Evolutionary conservation across 2,888 invertebrate species (phyloP).

Genomic region (Odiellus spinosus): DNA sequence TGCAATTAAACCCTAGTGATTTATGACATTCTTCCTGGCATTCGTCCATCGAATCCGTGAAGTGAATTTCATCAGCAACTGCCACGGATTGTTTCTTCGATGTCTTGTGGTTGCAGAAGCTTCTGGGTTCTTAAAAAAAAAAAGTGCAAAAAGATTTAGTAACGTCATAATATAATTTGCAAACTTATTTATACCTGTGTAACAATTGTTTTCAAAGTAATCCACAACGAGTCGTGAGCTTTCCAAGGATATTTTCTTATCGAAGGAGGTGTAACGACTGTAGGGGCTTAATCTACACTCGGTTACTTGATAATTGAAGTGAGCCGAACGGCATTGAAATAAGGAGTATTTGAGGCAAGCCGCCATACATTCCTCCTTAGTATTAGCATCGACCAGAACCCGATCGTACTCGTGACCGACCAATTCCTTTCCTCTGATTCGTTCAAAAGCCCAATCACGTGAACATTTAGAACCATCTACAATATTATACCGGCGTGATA

Average conservation of each 20-base stretch:
- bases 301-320: slow-evolving; percentile 34
- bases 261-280: slow-evolving; percentile 33
- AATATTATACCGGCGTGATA: neutral
- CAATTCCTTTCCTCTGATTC: slow-evolving; percentile 23
- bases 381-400: slow-evolving; percentile 12
- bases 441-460: slow-evolving; percentile 26
- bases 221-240: slow-evolving; percentile 26
- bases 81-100: slow-evolving; percentile 6
- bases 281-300: slow-evolving; percentile 35
- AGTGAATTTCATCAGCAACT: slow-evolving; percentile 22
- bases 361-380: slow-evolving; percentile 15
- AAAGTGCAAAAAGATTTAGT: too few relatives aligned
- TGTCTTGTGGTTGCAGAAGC: slow-evolving; percentile 16
- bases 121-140: slow-evolving; percentile 11
- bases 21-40: slow-evolving; percentile 27
- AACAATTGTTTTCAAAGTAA: slow-evolving; percentile 39
- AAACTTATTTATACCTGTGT: slow-evolving; percentile 34
- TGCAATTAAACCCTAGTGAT: slow-evolving; percentile 28
- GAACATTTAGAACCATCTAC: slow-evolving; percentile 2
- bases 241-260: slow-evolving; percentile 15
- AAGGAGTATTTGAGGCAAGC: slow-evolving; percentile 13
- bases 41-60: slow-evolving; percentile 25
- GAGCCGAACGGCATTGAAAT: slow-evolving; percentile 35
- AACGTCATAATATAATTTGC: too few relatives aligned
- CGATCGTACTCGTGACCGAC: slow-evolving; percentile 13